A percentile compares a stretch with the other conserved stretches of the same genome.
Evolutionary conservation across 1,140 invertebrate genomes (phyloP).

Genomic region (Bombus waltoni): DNA sequence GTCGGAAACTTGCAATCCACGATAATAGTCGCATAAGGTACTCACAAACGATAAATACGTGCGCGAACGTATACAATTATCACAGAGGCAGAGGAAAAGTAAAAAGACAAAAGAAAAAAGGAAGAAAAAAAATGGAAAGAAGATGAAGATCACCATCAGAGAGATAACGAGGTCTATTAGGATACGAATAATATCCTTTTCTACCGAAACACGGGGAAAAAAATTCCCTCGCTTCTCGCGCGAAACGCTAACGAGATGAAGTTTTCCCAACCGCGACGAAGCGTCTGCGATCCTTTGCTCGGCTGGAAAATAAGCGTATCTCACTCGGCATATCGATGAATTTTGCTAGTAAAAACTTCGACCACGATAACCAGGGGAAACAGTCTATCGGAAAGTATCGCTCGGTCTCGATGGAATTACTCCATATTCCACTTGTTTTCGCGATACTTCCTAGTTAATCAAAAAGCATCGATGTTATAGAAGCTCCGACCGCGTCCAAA

Average conservation of each 20-base stretch:
- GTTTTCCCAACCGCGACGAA: constrained; percentile 6
- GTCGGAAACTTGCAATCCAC: neutral
- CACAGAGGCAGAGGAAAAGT: neutral
- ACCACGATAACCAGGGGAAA: neutral
- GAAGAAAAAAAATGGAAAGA: neutral
- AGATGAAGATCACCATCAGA: neutral
- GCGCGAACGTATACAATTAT: neutral
- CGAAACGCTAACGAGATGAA: constrained; percentile 12
- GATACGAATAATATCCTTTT: neutral
- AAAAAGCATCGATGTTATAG: neutral
- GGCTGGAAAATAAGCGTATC: constrained; percentile 4
- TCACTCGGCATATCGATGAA: neutral
- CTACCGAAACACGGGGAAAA: neutral
- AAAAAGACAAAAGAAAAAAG: neutral
- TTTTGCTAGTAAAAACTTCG: neutral
- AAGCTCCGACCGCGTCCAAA: neutral
- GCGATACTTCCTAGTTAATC: neutral
- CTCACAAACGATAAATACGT: neutral
- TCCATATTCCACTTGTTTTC: neutral
- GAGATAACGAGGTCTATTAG: neutral
- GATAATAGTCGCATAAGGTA: neutral
- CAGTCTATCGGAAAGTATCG: neutral
- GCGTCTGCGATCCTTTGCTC: neutral
- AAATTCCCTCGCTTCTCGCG: neutral
- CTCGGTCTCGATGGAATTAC: neutral